Evolutionary conservation across 2,888 invertebrate genomes (phyloP).

Genomic region (Ptilodon capucinus): DNA sequence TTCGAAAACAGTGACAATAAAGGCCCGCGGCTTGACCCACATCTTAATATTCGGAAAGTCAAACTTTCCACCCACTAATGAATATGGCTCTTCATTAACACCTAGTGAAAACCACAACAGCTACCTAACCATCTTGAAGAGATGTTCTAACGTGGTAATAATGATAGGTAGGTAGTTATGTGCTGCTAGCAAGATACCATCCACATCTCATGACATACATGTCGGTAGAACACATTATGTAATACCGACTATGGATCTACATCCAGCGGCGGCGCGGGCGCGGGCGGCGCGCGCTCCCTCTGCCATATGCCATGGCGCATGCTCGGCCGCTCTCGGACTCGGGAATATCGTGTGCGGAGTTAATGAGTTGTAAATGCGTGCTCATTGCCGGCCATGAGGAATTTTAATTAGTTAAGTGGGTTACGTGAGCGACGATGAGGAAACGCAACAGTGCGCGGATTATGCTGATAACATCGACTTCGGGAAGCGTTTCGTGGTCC

Average conservation of each 20-base stretch:
- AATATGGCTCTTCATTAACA: too few relatives aligned
- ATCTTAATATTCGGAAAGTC: slow-evolving; percentile 59
- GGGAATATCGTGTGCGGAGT: slow-evolving; percentile 36
- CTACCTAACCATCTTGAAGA: background rate
- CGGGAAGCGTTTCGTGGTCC: slow-evolving; percentile 34
- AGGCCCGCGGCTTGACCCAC: slow-evolving; percentile 54
- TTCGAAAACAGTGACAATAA: slow-evolving; percentile 28
- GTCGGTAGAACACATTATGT: too few relatives aligned
- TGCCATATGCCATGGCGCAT: too few relatives aligned
- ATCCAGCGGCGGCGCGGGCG: background rate
- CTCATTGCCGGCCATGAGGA: slow-evolving; percentile 58
- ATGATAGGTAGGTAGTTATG: too few relatives aligned
- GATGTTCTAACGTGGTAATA: too few relatives aligned
- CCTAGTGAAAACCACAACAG: too few relatives aligned
- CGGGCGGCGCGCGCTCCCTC: background rate
- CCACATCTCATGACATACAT: background rate
- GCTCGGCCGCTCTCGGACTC: slow-evolving; percentile 2
- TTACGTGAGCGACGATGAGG: slow-evolving; percentile 51
- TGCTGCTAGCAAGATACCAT: too few relatives aligned
- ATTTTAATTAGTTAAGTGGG: slow-evolving; percentile 69
- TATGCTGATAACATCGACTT: slow-evolving; percentile 39
- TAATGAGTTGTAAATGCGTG: slow-evolving; percentile 61
- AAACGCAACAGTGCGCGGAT: slow-evolving; percentile 53
- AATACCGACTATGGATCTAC: too few relatives aligned
- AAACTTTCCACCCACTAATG: slow-evolving; percentile 60